Evolutionary conservation across 1,140 invertebrate genomes (phyloP).

Genomic region (Venturia canescens): DNA sequence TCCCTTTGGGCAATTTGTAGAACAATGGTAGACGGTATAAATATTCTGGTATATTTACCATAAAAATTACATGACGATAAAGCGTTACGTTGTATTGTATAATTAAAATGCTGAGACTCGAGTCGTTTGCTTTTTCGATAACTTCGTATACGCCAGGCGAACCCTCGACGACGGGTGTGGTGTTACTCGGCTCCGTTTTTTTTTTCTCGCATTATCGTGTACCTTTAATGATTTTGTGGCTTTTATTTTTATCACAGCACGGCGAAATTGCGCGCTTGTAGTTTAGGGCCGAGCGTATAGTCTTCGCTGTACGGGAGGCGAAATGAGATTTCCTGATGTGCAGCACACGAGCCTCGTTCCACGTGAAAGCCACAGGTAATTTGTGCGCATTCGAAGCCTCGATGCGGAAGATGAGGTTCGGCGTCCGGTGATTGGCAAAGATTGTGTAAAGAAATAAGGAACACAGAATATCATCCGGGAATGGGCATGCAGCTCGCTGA

Average conservation of each 20-base stretch:
- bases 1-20: background rate
- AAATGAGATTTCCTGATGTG: background rate
- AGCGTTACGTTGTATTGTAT: background rate
- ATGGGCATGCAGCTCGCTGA: too few relatives aligned
- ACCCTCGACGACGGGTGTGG: background rate
- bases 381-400: background rate
- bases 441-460: too few relatives aligned
- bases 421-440: background rate
- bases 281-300: background rate
- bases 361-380: background rate
- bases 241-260: background rate
- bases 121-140: background rate
- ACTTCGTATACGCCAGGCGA: background rate
- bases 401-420: background rate
- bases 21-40: background rate
- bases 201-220: background rate
- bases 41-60: constrained; percentile 6
- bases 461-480: too few relatives aligned
- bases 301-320: background rate
- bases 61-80: constrained; percentile 15
- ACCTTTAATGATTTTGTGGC: background rate
- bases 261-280: background rate
- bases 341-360: background rate
- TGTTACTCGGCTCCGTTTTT: too few relatives aligned
- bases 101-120: background rate